Base-by-base conservation (phyloP, 2,113 vertebrate genomes). In the Ovis aries region DNA sequence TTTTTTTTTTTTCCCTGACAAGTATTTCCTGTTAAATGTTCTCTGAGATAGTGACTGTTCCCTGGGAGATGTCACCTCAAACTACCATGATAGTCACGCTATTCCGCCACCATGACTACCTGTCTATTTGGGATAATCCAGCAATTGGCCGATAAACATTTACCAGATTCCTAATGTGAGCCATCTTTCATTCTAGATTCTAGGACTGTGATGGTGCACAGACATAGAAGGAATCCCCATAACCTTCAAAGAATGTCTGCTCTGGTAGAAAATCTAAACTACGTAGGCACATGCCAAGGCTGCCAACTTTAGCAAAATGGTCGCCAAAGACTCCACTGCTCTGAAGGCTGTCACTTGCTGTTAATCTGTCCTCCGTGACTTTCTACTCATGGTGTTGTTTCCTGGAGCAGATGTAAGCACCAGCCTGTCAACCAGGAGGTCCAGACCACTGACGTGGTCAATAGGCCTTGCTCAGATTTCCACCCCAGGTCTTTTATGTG, bases 241-340 rank as follows among this genome's bases (percentile, higher is more conserved):
- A 23, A 10, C 17, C 40, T 50, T 55, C 55, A 45, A 23, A 86
- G 52, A 64, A 25, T 2, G 21, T 31, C 43, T 48, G 29, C n/a
- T 14, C 17, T 45, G 16, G 29, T 19, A 19, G 43, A 53, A 89
- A 64, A 86, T 3, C 15, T 77, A 6, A 40, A 11, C 5, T 14
- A 15, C 0, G 14, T 25, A 50, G 7, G 9, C 15, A 5, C 10
- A 6, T 3, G 15, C 5, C 40, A 50, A 25, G 6, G 11, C 40
- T 8, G 74, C n/a, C 4, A 50, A 3, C 6, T 11, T 53, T 4
- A 36, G 52, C 36, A 82, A 45, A 84, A 36, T 3, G 1, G 23
- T 91, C 5, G 31, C 15, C 59, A 59, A 77, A 87, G 48, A 71
- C 16, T 1, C 11, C 80, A 33, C 16, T 64, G 3, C 16, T 67